A percentile compares a stretch with the other conserved stretches of the same genome.
Conservation (phyloP, 2,113 vertebrate genomes). For the Antidorcas marsupialis region DNA sequence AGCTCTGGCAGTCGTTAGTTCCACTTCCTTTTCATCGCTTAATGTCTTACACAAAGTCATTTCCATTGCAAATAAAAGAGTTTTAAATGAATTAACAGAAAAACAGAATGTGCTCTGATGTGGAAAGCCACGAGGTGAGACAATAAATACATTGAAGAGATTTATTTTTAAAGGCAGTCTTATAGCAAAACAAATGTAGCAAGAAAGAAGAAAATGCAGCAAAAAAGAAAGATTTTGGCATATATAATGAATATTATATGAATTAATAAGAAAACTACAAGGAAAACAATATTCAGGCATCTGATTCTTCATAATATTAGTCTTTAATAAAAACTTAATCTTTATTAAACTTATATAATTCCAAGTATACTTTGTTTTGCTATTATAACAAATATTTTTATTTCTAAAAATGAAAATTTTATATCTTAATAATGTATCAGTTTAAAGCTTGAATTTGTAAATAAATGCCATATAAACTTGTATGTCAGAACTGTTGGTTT, state of each 20-base stretch:
- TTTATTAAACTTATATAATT: conserved; percentile 23
- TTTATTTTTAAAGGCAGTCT: background rate
- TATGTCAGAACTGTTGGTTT: conserved; percentile 7
- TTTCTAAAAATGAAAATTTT: background rate
- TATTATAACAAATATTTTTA: background rate
- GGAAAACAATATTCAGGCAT: background rate
- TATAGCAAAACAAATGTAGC: background rate
- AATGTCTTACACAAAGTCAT: conserved; percentile 1
- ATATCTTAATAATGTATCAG: background rate
- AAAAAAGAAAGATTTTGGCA: background rate
- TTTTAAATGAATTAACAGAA: conserved; percentile 6
- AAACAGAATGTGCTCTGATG: conserved; percentile 15
- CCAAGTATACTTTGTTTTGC: background rate
- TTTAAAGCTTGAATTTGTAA: background rate
- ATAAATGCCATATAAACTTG: background rate
- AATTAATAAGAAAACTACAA: background rate
- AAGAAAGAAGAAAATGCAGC: background rate
- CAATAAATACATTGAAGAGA: background rate
- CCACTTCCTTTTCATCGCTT: background rate
- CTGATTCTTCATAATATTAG: background rate
- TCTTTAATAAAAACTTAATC: conserved; percentile 26
- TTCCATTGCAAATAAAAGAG: conserved; percentile 39
- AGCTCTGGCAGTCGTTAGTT: background rate
- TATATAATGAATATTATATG: background rate
- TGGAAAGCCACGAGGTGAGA: background rate